Evolutionary conservation across 1,140 invertebrate species (phyloP), one percentile per base, ranked within the genome.

Genomic region (Trichonephila clavipes): DNA sequence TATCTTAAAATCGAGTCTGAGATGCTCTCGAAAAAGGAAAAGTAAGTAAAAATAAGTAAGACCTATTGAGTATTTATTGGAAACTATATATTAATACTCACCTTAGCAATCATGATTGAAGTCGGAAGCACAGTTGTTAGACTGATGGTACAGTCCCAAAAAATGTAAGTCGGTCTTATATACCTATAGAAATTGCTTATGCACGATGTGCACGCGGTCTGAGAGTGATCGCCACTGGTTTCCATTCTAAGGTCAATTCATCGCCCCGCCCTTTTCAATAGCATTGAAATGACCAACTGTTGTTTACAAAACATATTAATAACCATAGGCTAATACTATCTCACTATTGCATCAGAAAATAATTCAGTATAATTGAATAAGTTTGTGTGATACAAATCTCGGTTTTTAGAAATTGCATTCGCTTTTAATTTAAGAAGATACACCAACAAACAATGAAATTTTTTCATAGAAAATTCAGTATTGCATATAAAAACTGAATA

Each of bases 241-340:
- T 51, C 66, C 1, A 24, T 69, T 69, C 24, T 24, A 24, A 69
- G 66, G 66, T 69, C 66, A 69, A 24, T 69, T 24, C 24, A n/a
- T 69, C 12, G 28, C 66, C 66, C 21, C 66, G 66, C 66, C 66
- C 21, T 24, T 28, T 28, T 69, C 24, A 24, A 69, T 69, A 69
- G 24, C 66, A 69, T 69, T 69, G 66, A 69, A 69, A 69, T 14
- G n/a, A 69, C 24, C 21, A 24, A 69, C 51, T 69, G 66, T 28
- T 69, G 66, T 69, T 69, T 69, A 69, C 66, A 69, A 69, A 69
- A 69, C 24, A 69, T 24, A 69, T 24, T 69, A 69, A 69, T 69
- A 3, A 69, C 24, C 24, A 51, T 51, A 12, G 10, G 10, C 10
- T 1, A 51, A 51, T 51, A 51, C 51, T 51, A 51, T 51, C 51